These are phyloP conservation scores for Ceriagrion tenellum DNA, from an alignment of 2,888 invertebrate species.

Conservation along the genomic window DNA sequence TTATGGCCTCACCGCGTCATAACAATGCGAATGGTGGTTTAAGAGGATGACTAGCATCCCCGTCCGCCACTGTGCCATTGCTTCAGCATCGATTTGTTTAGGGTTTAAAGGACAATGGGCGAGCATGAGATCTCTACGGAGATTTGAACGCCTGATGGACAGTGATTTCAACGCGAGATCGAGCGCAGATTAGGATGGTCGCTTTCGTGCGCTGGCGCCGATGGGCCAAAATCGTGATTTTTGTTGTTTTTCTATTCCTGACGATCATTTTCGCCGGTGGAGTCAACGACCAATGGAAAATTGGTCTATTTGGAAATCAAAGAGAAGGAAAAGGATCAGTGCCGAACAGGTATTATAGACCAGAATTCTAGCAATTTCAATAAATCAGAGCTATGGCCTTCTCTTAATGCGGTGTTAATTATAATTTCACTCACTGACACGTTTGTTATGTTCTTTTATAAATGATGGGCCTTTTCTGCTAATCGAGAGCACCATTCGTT, in stretches of 20 bases:
- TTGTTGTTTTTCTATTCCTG: neutral
- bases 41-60: neutral
- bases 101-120: neutral
- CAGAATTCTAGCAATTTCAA: neutral
- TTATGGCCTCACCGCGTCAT: neutral
- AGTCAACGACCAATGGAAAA: neutral
- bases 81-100: neutral
- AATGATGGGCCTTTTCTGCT: no score
- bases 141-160: constrained; percentile 53
- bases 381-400: neutral
- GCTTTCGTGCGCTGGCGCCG: constrained; percentile 45
- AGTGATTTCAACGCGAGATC: constrained; percentile 6
- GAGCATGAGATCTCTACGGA: neutral
- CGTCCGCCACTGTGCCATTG: neutral
- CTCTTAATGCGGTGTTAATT: no score
- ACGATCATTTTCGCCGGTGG: neutral
- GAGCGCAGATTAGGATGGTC: neutral
- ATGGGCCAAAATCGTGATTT: neutral
- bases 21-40: neutral
- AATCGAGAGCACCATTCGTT: no score
- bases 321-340: neutral
- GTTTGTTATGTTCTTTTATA: no score
- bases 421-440: no score
- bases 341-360: neutral
- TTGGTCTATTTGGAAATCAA: neutral